Conservation (phyloP, 2,113 vertebrate genomes). For the Lepisosteus oculatus region DNA sequence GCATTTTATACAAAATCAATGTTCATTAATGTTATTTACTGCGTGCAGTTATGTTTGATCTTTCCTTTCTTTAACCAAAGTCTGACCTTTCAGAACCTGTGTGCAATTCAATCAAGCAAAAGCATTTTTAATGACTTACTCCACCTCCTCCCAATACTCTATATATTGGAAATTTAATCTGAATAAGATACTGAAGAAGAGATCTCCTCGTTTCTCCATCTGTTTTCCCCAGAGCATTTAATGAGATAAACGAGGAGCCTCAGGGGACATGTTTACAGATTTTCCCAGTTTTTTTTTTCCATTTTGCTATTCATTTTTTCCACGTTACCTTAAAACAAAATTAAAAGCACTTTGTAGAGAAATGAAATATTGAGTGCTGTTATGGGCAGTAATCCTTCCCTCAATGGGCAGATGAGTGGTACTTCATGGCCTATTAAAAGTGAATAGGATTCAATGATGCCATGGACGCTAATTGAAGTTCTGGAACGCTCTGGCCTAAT, state of each 20-base stretch:
- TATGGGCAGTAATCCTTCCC: conserved; percentile 51
- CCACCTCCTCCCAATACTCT: background rate
- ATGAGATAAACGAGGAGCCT: background rate
- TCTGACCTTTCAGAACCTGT: conserved; percentile 16
- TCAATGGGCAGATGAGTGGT: conserved; percentile 52
- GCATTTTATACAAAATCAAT: conserved; percentile 33
- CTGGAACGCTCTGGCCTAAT: conserved; percentile 34
- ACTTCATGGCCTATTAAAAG: conserved; percentile 63
- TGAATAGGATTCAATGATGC: conserved; percentile 57
- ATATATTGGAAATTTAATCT: no score
- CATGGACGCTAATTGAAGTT: conserved; percentile 55
- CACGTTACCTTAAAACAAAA: conserved; percentile 27
- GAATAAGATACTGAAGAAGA: background rate
- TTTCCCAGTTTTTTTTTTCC: conserved; percentile 1
- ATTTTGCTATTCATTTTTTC: conserved; percentile 9
- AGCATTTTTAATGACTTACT: background rate
- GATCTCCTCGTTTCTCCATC: no score
- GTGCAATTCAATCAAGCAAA: background rate
- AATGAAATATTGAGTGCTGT: conserved; percentile 50
- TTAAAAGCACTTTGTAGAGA: conserved; percentile 53
- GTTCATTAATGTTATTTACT: conserved; percentile 49
- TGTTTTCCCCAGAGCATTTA: background rate
- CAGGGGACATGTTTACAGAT: background rate
- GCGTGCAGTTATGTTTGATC: conserved; percentile 39
- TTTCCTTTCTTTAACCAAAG: conserved; percentile 27